Base-by-base conservation (phyloP, 2,113 vertebrate genomes). In the Morone saxatilis region DNA sequence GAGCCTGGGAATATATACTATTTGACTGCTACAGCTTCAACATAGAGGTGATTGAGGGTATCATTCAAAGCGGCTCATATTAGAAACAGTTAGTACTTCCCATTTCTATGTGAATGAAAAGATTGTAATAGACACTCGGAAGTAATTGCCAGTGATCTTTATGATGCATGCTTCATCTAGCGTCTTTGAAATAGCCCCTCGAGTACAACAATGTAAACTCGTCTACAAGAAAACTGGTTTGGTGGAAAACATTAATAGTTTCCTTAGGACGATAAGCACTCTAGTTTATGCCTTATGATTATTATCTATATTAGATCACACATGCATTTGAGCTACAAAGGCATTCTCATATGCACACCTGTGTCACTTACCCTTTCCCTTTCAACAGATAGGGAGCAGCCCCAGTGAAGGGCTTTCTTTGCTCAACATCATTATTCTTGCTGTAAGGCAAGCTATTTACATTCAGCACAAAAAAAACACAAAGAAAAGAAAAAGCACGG, bases 311-410 rank as follows among this genome's bases (percentile, higher is more conserved):
- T 91, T 85, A 91, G 85, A 86, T 59, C 54, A 61, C 76, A 43
- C 91, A 90, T 90, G 92, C 89, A 83, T 68, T 72, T 50, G 43
- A 56, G 76, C 75, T 14, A 72, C 41, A 78, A 65, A 84, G 22
- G 60, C 88, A 73, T 82, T 75, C 72, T 76, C 19, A 59, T 40
- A 14, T 47, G 68, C 76, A 89, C 90, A 93, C 94, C 88, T 92
- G 81, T 92, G 86, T 78, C 87, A 98, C 98, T 99, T 97, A 99
- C 98, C 97, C 98, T 96, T 96, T 97, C 82, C 97, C 97, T 94
- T 96, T 98, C 90, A 99, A 96, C 95, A 99, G 96, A 95, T 96
- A 95, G 74, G 97, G 96, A 94, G 96, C 95, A 76, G 96, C 95
- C 96, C 94, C 97, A 94, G 96, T 95, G 95, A 97, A 94, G 72